A percentile compares a stretch with the other conserved stretches of the same genome.
phyloP scores from a whole-genome alignment of 1,140 invertebrate species.

The Scaptomyza graminum region DNA sequence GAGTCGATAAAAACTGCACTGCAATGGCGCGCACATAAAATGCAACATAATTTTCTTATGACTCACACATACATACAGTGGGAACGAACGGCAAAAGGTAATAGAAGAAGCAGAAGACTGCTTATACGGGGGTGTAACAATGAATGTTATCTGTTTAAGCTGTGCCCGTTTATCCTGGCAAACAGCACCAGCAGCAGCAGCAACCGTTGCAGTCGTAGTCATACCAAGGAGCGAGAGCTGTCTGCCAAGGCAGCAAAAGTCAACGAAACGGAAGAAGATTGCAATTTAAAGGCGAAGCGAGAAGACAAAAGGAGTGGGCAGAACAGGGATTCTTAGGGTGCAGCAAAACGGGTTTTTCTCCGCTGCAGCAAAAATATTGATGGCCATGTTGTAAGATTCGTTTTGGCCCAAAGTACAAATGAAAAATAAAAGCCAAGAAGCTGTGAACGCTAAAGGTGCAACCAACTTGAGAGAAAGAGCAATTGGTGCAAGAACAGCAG shows the following conservation, averaged over 20 bases:
- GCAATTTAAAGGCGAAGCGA: slow-evolving; percentile 64
- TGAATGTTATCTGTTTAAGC: slow-evolving; percentile 81
- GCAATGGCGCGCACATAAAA: slow-evolving; percentile 64
- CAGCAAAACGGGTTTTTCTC: slow-evolving; percentile 64
- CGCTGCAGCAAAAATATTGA: slow-evolving; percentile 61
- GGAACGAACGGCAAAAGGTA: slow-evolving; percentile 18
- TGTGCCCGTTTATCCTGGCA: slow-evolving; percentile 66
- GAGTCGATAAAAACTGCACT: slow-evolving; percentile 71
- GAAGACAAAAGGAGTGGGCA: slow-evolving; percentile 1
- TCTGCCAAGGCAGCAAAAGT: slow-evolving; percentile 68
- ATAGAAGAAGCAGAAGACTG: neutral
- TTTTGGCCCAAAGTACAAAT: slow-evolving; percentile 25
- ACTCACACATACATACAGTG: slow-evolving; percentile 50
- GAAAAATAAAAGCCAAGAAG: slow-evolving; percentile 41
- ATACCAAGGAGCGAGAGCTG: slow-evolving; percentile 22
- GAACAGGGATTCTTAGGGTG: slow-evolving; percentile 40
- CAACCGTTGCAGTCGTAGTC: slow-evolving; percentile 21
- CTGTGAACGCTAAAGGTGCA: slow-evolving; percentile 33
- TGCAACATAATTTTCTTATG: slow-evolving; percentile 83
- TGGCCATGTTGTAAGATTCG: slow-evolving; percentile 58
- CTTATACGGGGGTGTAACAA: slow-evolving; percentile 55
- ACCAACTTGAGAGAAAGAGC: slow-evolving; percentile 18
- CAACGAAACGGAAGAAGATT: slow-evolving; percentile 79
- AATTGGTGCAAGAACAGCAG: no score
- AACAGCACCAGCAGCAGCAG: slow-evolving; percentile 8